Conservation (phyloP, 2,113 vertebrate species). For the Pygoscelis adeliae region DNA sequence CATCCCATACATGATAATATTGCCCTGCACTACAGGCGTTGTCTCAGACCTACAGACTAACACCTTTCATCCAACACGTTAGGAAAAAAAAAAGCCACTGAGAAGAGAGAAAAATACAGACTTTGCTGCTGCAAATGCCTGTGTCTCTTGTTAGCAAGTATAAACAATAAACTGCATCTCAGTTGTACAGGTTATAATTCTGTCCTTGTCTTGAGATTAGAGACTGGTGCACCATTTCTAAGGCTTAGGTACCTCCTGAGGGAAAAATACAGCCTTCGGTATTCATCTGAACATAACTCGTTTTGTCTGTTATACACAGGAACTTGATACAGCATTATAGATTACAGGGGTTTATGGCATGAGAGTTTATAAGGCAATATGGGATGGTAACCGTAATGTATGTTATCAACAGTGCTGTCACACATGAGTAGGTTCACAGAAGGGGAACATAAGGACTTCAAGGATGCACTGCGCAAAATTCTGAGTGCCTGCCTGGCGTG, state of each 20-base stretch:
- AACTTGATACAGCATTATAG: not conserved
- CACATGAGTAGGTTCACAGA: not conserved
- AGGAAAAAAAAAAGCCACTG: not conserved
- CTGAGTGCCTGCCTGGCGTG: not conserved
- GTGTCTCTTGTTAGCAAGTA: not conserved
- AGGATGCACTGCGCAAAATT: not conserved
- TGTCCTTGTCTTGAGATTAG: not conserved
- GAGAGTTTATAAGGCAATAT: not conserved
- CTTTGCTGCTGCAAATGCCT: not conserved
- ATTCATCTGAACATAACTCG: not conserved
- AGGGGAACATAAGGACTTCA: not conserved
- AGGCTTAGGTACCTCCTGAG: not conserved
- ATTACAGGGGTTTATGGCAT: not conserved
- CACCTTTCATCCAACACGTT: not conserved
- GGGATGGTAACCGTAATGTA: not conserved
- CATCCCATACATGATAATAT: not conserved
- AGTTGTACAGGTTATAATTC: not conserved
- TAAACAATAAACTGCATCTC: not conserved
- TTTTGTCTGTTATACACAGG: not conserved
- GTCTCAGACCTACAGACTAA: not conserved
- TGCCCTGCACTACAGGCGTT: not conserved
- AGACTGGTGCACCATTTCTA: not conserved
- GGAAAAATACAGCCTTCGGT: not conserved
- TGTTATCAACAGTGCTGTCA: not conserved
- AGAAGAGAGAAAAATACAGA: not conserved